Evolutionary conservation across 2,113 vertebrate species (phyloP).

Genomic region (Podarcis raffonei): DNA sequence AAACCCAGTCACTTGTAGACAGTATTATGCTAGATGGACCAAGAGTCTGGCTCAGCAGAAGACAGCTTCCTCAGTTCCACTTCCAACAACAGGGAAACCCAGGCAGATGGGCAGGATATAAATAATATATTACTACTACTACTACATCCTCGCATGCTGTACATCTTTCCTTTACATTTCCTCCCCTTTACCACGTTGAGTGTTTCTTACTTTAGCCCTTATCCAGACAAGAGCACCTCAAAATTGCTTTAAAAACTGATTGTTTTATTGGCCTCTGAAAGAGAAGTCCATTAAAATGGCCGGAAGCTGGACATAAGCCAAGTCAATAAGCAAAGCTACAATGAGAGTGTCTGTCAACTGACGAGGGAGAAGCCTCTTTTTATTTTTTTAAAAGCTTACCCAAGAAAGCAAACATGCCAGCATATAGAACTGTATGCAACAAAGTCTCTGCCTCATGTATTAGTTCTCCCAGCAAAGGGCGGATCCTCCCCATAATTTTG

Average conservation of each 20-base stretch:
- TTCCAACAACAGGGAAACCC: no score
- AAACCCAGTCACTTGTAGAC: background rate
- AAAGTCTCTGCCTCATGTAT: background rate
- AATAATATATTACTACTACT: no score
- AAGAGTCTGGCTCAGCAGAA: no score
- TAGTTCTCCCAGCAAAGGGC: background rate
- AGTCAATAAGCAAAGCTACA: background rate
- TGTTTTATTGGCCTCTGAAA: background rate
- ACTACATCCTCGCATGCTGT: no score
- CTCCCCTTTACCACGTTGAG: no score
- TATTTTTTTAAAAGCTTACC: background rate
- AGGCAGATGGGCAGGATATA: no score
- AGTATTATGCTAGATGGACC: no score
- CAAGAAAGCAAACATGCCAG: background rate
- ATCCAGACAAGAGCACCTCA: no score
- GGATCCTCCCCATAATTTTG: background rate
- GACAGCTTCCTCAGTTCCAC: no score
- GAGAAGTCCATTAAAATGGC: background rate
- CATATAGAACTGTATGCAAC: background rate
- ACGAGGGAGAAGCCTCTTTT: background rate
- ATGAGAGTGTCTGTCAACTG: background rate
- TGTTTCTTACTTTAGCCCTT: no score
- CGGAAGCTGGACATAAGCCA: background rate
- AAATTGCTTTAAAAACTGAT: background rate
- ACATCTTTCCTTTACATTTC: no score